Conservation (phyloP, 2,113 vertebrate species). For the Lepisosteus osseus region DNA sequence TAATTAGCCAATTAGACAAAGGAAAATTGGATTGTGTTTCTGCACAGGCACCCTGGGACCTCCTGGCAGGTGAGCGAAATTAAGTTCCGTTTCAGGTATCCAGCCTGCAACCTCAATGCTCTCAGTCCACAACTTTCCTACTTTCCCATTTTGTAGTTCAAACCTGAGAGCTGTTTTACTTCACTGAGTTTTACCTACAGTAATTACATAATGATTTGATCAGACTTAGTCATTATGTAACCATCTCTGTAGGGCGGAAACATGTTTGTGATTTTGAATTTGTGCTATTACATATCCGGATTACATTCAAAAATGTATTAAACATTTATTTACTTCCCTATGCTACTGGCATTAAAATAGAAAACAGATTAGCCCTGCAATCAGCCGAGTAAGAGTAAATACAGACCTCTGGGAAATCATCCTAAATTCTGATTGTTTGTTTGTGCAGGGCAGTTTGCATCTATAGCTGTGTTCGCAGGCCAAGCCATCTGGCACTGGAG, state of each 20-base stretch:
- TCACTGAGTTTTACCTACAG: too few species aligned
- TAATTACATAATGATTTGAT: too few species aligned
- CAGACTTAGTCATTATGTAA: too few species aligned
- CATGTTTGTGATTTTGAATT: constrained; percentile 17
- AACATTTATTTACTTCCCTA: constrained; percentile 22
- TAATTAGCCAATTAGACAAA: background rate
- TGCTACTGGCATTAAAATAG: constrained; percentile 22
- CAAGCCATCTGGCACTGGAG: constrained; percentile 48
- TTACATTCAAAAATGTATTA: too few species aligned
- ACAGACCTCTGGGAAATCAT: constrained; percentile 13
- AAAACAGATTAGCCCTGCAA: constrained; percentile 22
- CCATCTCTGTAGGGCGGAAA: constrained; percentile 17
- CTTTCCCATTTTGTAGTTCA: too few species aligned
- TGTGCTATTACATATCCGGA: constrained; percentile 20
- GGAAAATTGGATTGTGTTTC: background rate
- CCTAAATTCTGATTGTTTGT: constrained; percentile 39
- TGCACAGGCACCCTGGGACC: background rate
- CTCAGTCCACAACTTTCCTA: too few species aligned
- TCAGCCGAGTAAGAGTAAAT: constrained; percentile 11
- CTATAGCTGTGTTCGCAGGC: constrained; percentile 34
- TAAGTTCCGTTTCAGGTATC: too few species aligned
- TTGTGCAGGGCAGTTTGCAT: constrained; percentile 42
- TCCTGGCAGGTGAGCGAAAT: background rate
- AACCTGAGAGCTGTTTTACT: too few species aligned
- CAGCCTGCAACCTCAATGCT: too few species aligned